phyloP scores from a whole-genome alignment of 2,888 invertebrate genomes.

The Thecophora atra region DNA sequence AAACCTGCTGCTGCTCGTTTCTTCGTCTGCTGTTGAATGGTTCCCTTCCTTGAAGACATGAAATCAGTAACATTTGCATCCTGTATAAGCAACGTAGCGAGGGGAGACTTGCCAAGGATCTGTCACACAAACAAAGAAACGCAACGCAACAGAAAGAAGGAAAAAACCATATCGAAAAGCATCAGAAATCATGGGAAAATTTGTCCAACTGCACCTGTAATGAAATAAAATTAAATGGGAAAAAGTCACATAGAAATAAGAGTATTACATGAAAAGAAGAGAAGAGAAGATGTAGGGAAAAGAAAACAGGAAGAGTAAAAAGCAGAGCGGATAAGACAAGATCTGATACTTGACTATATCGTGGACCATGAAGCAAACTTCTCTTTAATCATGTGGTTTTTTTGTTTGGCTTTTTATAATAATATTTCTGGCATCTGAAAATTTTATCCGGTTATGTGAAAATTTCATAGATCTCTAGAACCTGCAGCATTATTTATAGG shows the following conservation, averaged over 20 bases:
- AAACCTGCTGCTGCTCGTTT: background rate
- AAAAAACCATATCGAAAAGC: too few relatives aligned
- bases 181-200: background rate
- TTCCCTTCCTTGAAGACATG: background rate
- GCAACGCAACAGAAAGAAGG: background rate
- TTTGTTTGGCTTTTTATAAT: too few relatives aligned
- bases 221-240: too few relatives aligned
- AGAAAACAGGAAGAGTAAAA: background rate
- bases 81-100: background rate
- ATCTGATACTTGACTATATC: too few relatives aligned
- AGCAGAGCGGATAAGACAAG: background rate
- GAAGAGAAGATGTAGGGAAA: background rate
- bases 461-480: too few relatives aligned
- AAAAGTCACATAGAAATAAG: too few relatives aligned
- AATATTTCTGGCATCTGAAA: too few relatives aligned
- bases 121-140: background rate
- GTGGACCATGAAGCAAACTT: too few relatives aligned
- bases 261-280: too few relatives aligned
- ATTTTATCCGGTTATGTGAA: too few relatives aligned
- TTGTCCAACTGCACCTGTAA: slow-evolving; percentile 19
- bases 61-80: slow-evolving; percentile 9
- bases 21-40: background rate
- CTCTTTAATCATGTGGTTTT: too few relatives aligned
- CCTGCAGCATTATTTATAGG: too few relatives aligned
- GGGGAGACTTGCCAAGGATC: background rate